phyloP scores from a whole-genome alignment of 1,140 invertebrate species.

The Drosophila yakuba region DNA sequence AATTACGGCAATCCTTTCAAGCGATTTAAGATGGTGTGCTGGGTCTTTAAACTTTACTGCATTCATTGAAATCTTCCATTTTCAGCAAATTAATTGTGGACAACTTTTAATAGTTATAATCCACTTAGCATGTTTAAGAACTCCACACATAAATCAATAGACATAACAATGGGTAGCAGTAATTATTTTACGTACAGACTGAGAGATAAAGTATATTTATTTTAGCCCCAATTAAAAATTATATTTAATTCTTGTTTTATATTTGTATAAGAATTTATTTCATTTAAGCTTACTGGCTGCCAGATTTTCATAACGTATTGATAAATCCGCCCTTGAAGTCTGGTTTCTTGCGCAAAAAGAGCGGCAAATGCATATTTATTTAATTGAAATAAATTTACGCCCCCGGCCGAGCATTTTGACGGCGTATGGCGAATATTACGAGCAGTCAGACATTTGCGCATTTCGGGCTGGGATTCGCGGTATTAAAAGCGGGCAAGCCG shows the following conservation, averaged over 20 bases:
- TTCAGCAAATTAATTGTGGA: no score
- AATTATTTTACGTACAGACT: no score
- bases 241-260: no score
- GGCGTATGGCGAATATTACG: conserved; percentile 39
- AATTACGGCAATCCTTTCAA: conserved; percentile 12
- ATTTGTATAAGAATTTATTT: no score
- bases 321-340: background rate
- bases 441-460: conserved; percentile 57
- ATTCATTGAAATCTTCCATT: background rate
- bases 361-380: conserved; percentile 29
- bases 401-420: conserved; percentile 27
- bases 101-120: no score
- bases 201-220: no score
- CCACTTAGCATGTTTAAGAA: no score
- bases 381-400: conserved; percentile 53
- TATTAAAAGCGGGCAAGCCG: conserved; percentile 51
- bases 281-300: no score
- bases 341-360: background rate
- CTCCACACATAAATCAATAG: no score
- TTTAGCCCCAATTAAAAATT: no score
- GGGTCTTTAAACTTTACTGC: background rate
- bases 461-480: conserved; percentile 36
- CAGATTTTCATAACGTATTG: no score
- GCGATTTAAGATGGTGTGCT: background rate
- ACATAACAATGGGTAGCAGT: no score